Evolutionary conservation across 1,140 invertebrate genomes (phyloP).

Genomic region (Epicauta chinensis): DNA sequence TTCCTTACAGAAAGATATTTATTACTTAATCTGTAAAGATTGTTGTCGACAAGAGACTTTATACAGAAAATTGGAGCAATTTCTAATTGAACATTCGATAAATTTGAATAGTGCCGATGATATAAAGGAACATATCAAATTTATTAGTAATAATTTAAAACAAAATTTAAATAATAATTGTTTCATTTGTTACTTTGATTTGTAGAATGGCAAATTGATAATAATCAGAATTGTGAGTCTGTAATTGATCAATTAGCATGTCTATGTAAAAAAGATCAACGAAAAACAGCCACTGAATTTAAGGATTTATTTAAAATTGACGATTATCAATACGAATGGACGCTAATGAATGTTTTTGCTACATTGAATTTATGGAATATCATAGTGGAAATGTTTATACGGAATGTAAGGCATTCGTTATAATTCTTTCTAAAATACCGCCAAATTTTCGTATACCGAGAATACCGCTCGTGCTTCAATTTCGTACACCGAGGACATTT

Average conservation of each 20-base stretch:
- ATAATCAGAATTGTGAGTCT: slow-evolving; percentile 20
- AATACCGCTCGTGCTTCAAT: too few relatives aligned
- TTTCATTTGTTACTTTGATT: slow-evolving; percentile 3
- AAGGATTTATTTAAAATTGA: slow-evolving; percentile 32
- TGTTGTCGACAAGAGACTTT: slow-evolving; percentile 17
- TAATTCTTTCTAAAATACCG: neutral
- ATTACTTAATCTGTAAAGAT: slow-evolving; percentile 25
- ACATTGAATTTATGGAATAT: slow-evolving; percentile 28
- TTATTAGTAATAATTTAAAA: slow-evolving; percentile 15
- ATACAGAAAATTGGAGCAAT: slow-evolving; percentile 26
- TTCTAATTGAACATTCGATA: slow-evolving; percentile 23
- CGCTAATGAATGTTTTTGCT: slow-evolving; percentile 31
- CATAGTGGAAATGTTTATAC: slow-evolving; percentile 25
- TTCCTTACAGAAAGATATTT: slow-evolving; percentile 26
- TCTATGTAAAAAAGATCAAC: slow-evolving; percentile 24
- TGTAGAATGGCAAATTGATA: slow-evolving; percentile 30
- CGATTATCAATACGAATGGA: slow-evolving; percentile 35
- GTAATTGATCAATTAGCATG: slow-evolving; percentile 28
- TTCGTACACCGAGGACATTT: too few relatives aligned
- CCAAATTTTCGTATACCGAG: too few relatives aligned
- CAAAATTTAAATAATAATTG: slow-evolving; percentile 26
- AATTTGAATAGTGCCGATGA: slow-evolving; percentile 20
- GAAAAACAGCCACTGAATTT: slow-evolving; percentile 23
- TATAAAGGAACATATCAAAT: slow-evolving; percentile 10
- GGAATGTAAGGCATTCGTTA: neutral